A percentile compares a stretch with the other conserved stretches of the same genome.
phyloP scores from a whole-genome alignment of 2,888 invertebrate genomes.

The Leptopilina drosophilae region DNA sequence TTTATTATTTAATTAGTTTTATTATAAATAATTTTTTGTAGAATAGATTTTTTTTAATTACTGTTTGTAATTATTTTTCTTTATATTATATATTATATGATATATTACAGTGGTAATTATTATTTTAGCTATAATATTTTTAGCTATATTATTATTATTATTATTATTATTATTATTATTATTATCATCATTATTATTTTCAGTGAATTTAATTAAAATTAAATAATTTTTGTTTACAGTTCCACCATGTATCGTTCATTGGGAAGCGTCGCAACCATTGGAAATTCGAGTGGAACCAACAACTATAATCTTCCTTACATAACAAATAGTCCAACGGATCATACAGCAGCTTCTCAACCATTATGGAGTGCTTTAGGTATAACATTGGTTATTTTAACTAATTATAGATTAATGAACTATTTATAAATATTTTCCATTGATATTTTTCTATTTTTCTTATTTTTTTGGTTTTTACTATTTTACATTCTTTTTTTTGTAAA shows the following conservation, averaged over 20 bases:
- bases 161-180: background rate
- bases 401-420: background rate
- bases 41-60: no score
- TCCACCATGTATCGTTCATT: constrained; percentile 68
- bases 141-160: no score
- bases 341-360: constrained; percentile 64
- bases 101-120: no score
- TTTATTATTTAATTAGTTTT: no score
- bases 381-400: background rate
- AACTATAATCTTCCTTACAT: constrained; percentile 65
- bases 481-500: no score
- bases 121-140: no score
- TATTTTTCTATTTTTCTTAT: background rate
- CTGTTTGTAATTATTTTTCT: no score
- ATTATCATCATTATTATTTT: background rate
- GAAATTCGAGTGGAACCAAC: constrained; percentile 52
- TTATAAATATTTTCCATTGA: background rate
- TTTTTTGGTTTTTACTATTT: background rate
- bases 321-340: constrained; percentile 66
- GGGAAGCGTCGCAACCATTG: constrained; percentile 62
- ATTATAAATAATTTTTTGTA: no score
- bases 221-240: constrained; percentile 60
- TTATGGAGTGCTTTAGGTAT: constrained; percentile 69
- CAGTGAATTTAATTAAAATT: background rate
- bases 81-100: no score